Base-by-base conservation (phyloP, 2,797 vertebrate genomes). In the Poeciliopsis presidionis region DNA sequence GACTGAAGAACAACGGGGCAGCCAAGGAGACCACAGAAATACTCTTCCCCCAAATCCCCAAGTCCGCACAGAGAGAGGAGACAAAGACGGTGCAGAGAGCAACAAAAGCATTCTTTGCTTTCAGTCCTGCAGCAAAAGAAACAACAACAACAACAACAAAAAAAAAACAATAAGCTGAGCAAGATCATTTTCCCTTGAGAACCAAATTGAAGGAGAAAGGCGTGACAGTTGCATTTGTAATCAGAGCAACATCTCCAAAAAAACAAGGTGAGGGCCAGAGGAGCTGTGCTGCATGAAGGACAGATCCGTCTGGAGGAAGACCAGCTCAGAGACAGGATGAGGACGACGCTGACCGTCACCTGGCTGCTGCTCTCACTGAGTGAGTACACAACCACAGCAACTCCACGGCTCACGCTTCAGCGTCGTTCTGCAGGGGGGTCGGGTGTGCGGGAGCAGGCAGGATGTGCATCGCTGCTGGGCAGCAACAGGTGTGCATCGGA, bases 21-120 rank as follows among this genome's bases (percentile, higher is more conserved):
- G 92, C 93, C 94, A 94, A 93, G 93, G 94, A 95, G 91, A 94
- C 92, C 71, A 41, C 80, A 78, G 85, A 93, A 94, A 92, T 90
- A 93, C 90, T 92, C 90, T 72, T 30, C 71, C 76, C 81, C 76
- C 82, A 93, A 90, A 91, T 86, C 91, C 87, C 84, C 82, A 75
- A 83, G 76, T 91, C 84, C 39, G 81, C 83, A 82, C 74, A 86
- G 85, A 39, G 82, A 83, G 86, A 81, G 74, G 46, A 76, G 70
- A 77, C 69, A 88, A 28, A 86, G 87, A 67, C 76, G 78, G 67
- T 70, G 67, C 67, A 70, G 57, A 30, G 76, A 76, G 80, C 77
- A 75, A 95, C 94, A 95, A 95, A 95, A 90, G 92, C 93, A 93
- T 95, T 95, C 93, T 89, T 92, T 71, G 89, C 92, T 92, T 90